Evolutionary conservation across 2,888 invertebrate species (phyloP).

Genomic region (Andrena fulva): DNA sequence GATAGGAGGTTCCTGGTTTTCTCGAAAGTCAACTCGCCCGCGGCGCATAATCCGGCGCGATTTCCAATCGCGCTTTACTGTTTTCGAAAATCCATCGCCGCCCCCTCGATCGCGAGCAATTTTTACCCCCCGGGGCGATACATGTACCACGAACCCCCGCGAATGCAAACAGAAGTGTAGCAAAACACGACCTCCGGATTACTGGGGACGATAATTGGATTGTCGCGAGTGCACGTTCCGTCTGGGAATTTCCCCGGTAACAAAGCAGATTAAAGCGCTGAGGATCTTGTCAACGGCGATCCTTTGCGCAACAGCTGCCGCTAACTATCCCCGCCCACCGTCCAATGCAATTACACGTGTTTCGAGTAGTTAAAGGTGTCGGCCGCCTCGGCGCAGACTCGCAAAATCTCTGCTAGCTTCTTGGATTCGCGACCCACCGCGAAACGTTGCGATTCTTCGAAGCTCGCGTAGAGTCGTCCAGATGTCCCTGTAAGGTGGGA

Average conservation of each 20-base stretch:
- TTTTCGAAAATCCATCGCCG: slow-evolving; percentile 7
- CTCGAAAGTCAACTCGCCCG: background rate
- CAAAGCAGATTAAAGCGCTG: slow-evolving; percentile 60
- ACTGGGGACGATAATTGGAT: slow-evolving; percentile 12
- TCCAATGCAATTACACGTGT: slow-evolving; percentile 67
- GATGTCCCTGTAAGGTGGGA: no score
- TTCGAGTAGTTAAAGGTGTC: slow-evolving; percentile 64
- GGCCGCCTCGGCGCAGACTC: slow-evolving; percentile 61
- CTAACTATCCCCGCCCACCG: slow-evolving; percentile 63
- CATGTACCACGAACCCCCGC: background rate
- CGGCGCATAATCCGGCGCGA: slow-evolving; percentile 9
- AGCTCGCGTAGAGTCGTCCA: no score
- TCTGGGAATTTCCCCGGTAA: slow-evolving; percentile 41
- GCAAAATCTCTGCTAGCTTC: slow-evolving; percentile 35
- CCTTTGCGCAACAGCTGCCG: slow-evolving; percentile 55
- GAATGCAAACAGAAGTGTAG: background rate
- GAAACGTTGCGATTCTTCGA: background rate
- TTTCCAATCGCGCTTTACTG: slow-evolving; percentile 31
- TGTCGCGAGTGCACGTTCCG: background rate
- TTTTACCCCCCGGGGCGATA: background rate
- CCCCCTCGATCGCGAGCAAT: slow-evolving; percentile 3
- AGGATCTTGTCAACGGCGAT: slow-evolving; percentile 54
- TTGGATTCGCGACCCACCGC: background rate
- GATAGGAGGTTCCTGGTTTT: background rate
- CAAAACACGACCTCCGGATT: background rate